A percentile compares a stretch with the other conserved stretches of the same genome.
These are phyloP conservation scores for Chlorodrepanis virens DNA, from an alignment of 2,113 vertebrate genomes.

Conservation along the genomic window DNA sequence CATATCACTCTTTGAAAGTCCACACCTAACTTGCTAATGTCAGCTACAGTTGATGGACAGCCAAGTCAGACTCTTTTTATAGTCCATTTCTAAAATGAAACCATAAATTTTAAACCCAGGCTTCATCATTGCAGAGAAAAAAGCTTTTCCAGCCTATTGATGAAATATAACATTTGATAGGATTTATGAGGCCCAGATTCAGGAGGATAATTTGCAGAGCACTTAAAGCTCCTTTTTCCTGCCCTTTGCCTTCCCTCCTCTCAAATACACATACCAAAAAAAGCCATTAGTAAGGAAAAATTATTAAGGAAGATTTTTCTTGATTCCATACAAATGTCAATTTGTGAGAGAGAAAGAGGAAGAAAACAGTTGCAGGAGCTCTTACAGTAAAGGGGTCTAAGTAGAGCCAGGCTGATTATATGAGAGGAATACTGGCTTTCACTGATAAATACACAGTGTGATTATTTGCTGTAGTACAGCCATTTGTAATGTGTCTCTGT, in stretches of 20 bases:
- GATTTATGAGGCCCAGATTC: slow-evolving; percentile 83
- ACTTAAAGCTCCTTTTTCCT: slow-evolving; percentile 80
- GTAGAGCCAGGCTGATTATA: neutral
- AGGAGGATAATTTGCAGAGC: slow-evolving; percentile 83
- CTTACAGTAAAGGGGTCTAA: neutral
- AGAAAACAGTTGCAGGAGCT: slow-evolving; percentile 36
- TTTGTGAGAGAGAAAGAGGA: slow-evolving; percentile 37
- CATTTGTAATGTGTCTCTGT: neutral
- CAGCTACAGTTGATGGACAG: slow-evolving; percentile 74
- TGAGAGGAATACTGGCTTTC: neutral
- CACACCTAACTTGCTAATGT: slow-evolving; percentile 71
- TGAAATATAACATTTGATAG: slow-evolving; percentile 82
- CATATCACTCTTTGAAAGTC: slow-evolving; percentile 49
- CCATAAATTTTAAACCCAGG: slow-evolving; percentile 80
- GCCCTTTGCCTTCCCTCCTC: slow-evolving; percentile 71
- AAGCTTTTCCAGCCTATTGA: slow-evolving; percentile 77
- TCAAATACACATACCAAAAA: slow-evolving; percentile 64
- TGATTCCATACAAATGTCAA: slow-evolving; percentile 70
- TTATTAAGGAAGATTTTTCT: slow-evolving; percentile 69
- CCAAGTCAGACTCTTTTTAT: slow-evolving; percentile 78
- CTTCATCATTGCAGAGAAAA: slow-evolving; percentile 76
- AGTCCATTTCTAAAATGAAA: slow-evolving; percentile 88
- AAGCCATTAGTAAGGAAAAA: slow-evolving; percentile 79
- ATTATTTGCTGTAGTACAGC: slow-evolving; percentile 53
- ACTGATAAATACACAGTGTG: slow-evolving; percentile 7